Conservation (phyloP, 2,888 invertebrate genomes). For the Troilus luridus region DNA sequence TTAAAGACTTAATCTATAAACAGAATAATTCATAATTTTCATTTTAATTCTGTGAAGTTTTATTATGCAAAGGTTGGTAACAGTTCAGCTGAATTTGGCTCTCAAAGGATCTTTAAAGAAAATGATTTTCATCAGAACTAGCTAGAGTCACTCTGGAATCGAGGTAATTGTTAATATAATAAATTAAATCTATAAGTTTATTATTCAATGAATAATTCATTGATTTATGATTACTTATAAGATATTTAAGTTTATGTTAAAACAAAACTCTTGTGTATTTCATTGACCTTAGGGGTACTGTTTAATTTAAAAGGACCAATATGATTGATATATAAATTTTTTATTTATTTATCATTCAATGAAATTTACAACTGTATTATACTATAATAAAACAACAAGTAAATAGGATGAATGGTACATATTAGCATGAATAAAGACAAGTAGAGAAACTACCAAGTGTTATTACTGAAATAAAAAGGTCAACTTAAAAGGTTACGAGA, state of each 20-base stretch:
- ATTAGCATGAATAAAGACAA: no score
- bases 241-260: neutral
- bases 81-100: neutral
- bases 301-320: neutral
- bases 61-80: neutral
- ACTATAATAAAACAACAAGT: no score
- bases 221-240: neutral
- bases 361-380: no score
- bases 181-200: neutral
- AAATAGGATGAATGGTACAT: no score
- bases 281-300: neutral
- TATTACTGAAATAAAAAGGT: no score
- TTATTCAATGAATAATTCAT: no score
- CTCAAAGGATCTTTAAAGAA: neutral
- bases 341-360: no score
- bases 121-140: neutral
- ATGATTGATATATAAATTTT: no score
- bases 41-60: neutral
- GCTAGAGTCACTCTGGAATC: neutral
- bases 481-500: no score
- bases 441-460: no score
- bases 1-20: no score
- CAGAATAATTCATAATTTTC: no score
- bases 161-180: neutral
- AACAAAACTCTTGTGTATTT: neutral